These are phyloP conservation scores for Ypsolopha scabrella DNA, from an alignment of 2,888 invertebrate species.

Conservation along the genomic window DNA sequence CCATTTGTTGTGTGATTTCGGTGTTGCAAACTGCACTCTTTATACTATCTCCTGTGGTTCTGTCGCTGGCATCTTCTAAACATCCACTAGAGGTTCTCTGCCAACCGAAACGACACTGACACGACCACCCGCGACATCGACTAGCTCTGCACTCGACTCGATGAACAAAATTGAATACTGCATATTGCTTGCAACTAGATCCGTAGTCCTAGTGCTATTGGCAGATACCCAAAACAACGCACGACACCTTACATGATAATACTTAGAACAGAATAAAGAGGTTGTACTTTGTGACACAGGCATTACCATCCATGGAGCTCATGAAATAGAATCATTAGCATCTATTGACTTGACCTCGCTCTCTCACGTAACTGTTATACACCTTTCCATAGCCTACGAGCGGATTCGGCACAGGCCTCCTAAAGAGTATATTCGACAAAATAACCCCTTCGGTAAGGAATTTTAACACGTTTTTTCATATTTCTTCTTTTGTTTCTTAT, in stretches of 20 bases:
- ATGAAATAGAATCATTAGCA: slow-evolving; percentile 48
- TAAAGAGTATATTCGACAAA: slow-evolving; percentile 73
- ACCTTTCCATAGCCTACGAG: slow-evolving; percentile 70
- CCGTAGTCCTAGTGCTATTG: slow-evolving; percentile 68
- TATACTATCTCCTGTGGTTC: slow-evolving; percentile 66
- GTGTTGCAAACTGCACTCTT: slow-evolving; percentile 72
- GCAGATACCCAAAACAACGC: slow-evolving; percentile 63
- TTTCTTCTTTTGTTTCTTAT: slow-evolving; percentile 6
- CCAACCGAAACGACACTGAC: slow-evolving; percentile 39
- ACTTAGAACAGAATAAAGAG: slow-evolving; percentile 63
- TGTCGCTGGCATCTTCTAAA: slow-evolving; percentile 63
- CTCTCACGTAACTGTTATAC: slow-evolving; percentile 69
- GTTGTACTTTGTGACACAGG: slow-evolving; percentile 71
- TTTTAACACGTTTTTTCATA: slow-evolving; percentile 64
- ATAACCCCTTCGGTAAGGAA: slow-evolving; percentile 73
- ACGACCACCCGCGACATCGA: slow-evolving; percentile 60
- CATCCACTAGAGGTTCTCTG: slow-evolving; percentile 52
- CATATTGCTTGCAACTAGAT: slow-evolving; percentile 69
- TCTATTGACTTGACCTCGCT: slow-evolving; percentile 52
- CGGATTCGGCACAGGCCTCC: slow-evolving; percentile 72
- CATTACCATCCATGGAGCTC: slow-evolving; percentile 48
- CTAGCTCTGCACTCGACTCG: slow-evolving; percentile 66
- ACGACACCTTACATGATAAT: slow-evolving; percentile 60
- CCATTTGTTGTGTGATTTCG: slow-evolving; percentile 49
- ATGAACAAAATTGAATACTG: slow-evolving; percentile 51